These are phyloP conservation scores for Synchiropus splendidus DNA, from an alignment of 2,113 vertebrate genomes.

Conservation along the genomic window DNA sequence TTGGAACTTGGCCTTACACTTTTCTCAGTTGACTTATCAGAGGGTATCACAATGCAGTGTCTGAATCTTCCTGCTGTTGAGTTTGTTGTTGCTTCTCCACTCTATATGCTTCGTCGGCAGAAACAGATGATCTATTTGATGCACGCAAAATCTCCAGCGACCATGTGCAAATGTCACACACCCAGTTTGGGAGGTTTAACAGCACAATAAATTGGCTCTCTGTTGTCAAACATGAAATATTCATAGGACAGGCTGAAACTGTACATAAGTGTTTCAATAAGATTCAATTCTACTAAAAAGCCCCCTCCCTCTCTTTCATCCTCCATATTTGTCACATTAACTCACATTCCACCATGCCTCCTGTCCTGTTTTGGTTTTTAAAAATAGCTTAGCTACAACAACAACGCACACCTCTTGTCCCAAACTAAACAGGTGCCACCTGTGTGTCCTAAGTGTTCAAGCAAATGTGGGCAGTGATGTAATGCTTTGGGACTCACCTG, in stretches of 20 bases:
- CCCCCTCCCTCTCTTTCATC: too few species aligned
- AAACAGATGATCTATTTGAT: conserved; percentile 48
- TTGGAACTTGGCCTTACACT: too few species aligned
- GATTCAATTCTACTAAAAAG: too few species aligned
- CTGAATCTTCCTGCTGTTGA: conserved; percentile 19
- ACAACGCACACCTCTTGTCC: too few species aligned
- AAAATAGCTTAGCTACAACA: too few species aligned
- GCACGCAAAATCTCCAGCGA: conserved; percentile 3
- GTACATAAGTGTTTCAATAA: too few species aligned
- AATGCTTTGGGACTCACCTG: neutral
- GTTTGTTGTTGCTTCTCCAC: conserved; percentile 22
- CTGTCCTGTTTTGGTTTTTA: too few species aligned
- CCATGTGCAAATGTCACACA: conserved; percentile 10
- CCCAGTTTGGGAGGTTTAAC: too few species aligned
- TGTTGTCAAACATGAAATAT: conserved; percentile 52
- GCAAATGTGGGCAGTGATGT: too few species aligned
- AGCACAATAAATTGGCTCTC: conserved; percentile 53
- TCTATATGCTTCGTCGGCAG: conserved; percentile 54
- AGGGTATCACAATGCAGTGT: too few species aligned
- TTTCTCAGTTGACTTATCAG: too few species aligned
- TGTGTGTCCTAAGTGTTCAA: too few species aligned
- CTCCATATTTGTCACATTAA: neutral
- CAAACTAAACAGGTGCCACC: neutral
- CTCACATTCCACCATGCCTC: neutral
- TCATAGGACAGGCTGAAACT: conserved; percentile 20